Percentiles rank a stretch among this genome's conserved stretches.
Conservation (phyloP, 2,888 invertebrate species). For the Zaprionus lineosus region DNA sequence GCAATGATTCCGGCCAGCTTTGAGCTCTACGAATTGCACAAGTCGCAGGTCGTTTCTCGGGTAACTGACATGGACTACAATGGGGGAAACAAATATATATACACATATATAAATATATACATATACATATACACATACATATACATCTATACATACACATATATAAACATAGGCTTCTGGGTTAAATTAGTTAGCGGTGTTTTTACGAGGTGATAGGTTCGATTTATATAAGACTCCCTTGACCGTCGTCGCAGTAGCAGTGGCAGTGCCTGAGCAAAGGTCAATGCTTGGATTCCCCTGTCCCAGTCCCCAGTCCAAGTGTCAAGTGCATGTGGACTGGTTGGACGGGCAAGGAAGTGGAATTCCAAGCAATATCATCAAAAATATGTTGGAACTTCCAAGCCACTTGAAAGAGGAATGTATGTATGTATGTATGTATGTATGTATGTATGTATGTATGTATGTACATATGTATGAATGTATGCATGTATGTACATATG, state of each 20-base stretch:
- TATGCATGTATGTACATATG: no score
- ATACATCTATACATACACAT: neutral
- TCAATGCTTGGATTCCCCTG: no score
- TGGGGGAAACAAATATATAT: neutral
- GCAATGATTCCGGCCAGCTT: slow-evolving; percentile 7
- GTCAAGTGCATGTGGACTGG: no score
- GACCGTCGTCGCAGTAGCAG: slow-evolving; percentile 10
- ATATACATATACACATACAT: neutral
- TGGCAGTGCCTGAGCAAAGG: no score
- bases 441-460: no score
- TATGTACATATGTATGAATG: no score
- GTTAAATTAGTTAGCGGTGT: slow-evolving; percentile 26
- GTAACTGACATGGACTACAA: slow-evolving; percentile 20
- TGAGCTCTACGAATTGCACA: slow-evolving; percentile 1
- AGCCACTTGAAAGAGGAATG: slow-evolving; percentile 33
- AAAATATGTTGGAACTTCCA: slow-evolving; percentile 36
- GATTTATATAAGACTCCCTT: slow-evolving; percentile 9
- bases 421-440: no score
- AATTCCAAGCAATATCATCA: slow-evolving; percentile 29
- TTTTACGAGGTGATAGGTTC: neutral
- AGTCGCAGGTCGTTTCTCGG: slow-evolving; percentile 10
- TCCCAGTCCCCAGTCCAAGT: no score
- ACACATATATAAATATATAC: neutral
- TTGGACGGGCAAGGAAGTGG: neutral
- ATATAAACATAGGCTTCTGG: slow-evolving; percentile 4